These are phyloP conservation scores for Lysandra coridon DNA, from an alignment of 2,888 invertebrate species.

Conservation along the genomic window DNA sequence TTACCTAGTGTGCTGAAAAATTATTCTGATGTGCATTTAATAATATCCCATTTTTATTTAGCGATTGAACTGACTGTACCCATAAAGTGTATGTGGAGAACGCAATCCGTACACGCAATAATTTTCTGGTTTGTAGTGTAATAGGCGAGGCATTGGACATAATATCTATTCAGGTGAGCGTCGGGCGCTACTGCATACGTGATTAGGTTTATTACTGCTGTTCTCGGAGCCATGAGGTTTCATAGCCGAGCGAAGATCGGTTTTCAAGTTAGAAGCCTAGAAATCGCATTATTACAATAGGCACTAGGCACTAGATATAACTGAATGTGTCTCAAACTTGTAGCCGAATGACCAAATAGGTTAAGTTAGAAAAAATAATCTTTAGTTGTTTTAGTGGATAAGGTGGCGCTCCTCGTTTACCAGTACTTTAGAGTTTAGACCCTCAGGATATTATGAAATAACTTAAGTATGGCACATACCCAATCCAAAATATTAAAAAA, in stretches of 20 bases:
- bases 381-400: too few relatives aligned
- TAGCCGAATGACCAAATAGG: too few relatives aligned
- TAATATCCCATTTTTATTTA: too few relatives aligned
- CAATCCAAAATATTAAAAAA: too few relatives aligned
- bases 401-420: too few relatives aligned
- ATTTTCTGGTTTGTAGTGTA: constrained; percentile 17
- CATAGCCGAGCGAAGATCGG: neutral
- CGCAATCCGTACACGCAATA: constrained; percentile 12
- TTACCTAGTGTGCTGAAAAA: too few relatives aligned
- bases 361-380: too few relatives aligned
- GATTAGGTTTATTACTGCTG: constrained; percentile 10
- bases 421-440: too few relatives aligned
- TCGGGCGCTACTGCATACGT: constrained; percentile 11
- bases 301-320: neutral
- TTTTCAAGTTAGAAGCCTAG: neutral
- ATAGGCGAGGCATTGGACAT: constrained; percentile 16
- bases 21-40: too few relatives aligned
- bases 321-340: neutral
- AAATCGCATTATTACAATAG: neutral
- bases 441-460: too few relatives aligned
- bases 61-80: too few relatives aligned
- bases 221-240: neutral
- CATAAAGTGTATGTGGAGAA: neutral
- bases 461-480: too few relatives aligned
- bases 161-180: constrained; percentile 20